phyloP scores from a whole-genome alignment of 2,888 invertebrate genomes.

The Phymatocera aterrima region DNA sequence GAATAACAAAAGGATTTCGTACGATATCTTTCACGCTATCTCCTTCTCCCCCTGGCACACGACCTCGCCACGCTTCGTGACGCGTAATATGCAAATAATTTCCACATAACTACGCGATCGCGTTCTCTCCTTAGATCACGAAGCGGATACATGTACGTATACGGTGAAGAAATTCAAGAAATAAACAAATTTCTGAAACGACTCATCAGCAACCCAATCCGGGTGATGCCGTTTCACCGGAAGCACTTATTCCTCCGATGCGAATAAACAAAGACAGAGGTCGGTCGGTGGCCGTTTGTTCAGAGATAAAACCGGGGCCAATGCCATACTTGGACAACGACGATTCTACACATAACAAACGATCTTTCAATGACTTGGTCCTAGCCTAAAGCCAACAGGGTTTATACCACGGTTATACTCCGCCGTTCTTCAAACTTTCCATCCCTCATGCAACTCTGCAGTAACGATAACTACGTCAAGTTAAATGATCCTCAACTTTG shows the following conservation, averaged over 20 bases:
- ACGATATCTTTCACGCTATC: conserved; percentile 5
- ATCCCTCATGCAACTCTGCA: not conserved
- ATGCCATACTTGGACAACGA: not conserved
- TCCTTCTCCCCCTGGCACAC: not conserved
- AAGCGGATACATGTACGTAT: too few species aligned
- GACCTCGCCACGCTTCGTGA: not conserved
- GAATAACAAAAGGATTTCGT: conserved; percentile 40
- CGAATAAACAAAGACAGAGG: conserved; percentile 18
- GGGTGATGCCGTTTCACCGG: not conserved
- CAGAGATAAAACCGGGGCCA: not conserved
- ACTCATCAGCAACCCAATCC: not conserved
- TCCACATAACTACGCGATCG: not conserved
- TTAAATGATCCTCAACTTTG: not conserved
- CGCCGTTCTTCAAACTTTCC: not conserved
- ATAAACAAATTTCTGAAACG: not conserved
- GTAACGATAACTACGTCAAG: not conserved
- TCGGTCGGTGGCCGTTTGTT: conserved; percentile 5
- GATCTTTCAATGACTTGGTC: conserved; percentile 10
- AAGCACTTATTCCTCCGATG: not conserved
- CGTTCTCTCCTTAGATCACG: too few species aligned
- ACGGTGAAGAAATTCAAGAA: not conserved
- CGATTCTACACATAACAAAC: not conserved
- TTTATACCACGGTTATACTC: not conserved
- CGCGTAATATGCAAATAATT: not conserved
- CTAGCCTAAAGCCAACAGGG: not conserved